Percentiles rank a stretch among this genome's conserved stretches.
phyloP scores from a whole-genome alignment of 2,888 invertebrate genomes.

The Strigamia transsilvanica region DNA sequence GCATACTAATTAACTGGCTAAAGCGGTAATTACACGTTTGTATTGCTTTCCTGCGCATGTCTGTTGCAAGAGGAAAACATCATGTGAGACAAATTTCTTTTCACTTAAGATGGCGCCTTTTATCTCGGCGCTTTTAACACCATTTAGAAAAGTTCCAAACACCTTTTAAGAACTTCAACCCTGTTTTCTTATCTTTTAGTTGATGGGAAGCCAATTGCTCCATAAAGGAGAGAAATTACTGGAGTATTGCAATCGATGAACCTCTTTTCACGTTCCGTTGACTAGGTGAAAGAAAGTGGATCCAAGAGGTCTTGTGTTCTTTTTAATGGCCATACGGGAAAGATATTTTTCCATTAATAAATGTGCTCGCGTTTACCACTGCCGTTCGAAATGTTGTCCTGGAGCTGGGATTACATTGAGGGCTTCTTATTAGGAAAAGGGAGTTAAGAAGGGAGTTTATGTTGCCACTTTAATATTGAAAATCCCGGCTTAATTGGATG shows the following conservation, averaged over 20 bases:
- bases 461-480: too few species aligned
- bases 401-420: too few species aligned
- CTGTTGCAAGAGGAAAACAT: slow-evolving; percentile 2
- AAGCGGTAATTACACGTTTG: neutral
- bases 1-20: too few species aligned
- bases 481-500: too few species aligned
- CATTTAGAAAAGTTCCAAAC: slow-evolving; percentile 31
- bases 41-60: neutral
- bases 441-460: too few species aligned
- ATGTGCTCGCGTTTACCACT: too few species aligned
- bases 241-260: slow-evolving; percentile 16
- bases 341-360: neutral
- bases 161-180: neutral
- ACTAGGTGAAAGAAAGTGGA: slow-evolving; percentile 5
- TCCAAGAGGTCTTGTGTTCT: neutral
- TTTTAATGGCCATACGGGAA: neutral
- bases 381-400: too few species aligned
- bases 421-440: too few species aligned
- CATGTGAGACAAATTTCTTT: slow-evolving; percentile 19
- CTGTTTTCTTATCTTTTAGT: slow-evolving; percentile 15
- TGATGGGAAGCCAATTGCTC: slow-evolving; percentile 24
- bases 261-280: slow-evolving; percentile 14
- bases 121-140: neutral
- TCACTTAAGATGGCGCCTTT: neutral
- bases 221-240: slow-evolving; percentile 22